Percentiles rank a stretch among this genome's conserved stretches.
phyloP scores from a whole-genome alignment of 2,113 vertebrate genomes.

The Tricholaema leucomelas region DNA sequence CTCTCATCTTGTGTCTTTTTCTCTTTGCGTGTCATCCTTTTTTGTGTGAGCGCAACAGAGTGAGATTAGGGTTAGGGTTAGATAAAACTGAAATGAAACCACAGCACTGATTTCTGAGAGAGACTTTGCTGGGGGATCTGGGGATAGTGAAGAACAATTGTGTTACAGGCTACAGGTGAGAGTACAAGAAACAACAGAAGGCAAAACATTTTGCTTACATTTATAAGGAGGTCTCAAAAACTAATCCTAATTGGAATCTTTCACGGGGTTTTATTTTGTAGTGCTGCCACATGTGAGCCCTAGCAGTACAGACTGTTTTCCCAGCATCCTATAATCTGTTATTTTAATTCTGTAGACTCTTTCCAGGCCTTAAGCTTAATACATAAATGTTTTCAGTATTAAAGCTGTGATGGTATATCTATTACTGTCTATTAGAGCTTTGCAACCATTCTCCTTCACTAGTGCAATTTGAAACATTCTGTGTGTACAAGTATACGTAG shows the following conservation, averaged over 20 bases:
- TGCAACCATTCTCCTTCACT: neutral
- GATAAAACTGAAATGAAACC: neutral
- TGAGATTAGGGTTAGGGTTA: too few species aligned
- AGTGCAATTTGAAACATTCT: neutral
- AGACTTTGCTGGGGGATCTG: neutral
- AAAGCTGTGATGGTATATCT: neutral
- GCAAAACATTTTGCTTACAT: neutral
- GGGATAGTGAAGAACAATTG: too few species aligned
- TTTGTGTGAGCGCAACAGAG: too few species aligned
- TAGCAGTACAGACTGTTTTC: neutral
- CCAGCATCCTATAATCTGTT: neutral
- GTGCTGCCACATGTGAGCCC: neutral
- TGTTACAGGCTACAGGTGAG: neutral
- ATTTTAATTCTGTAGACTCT: neutral
- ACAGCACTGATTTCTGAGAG: neutral
- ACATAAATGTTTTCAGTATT: neutral
- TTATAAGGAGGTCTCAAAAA: neutral
- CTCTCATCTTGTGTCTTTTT: neutral
- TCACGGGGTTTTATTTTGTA: neutral
- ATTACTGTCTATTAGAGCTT: neutral
- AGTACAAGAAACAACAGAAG: neutral
- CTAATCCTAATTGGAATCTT: neutral
- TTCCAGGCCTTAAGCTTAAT: neutral
- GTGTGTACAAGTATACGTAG: neutral
- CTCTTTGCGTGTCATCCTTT: too few species aligned